phyloP scores from a whole-genome alignment of 2,113 vertebrate species.

The Physeter macrocephalus region DNA sequence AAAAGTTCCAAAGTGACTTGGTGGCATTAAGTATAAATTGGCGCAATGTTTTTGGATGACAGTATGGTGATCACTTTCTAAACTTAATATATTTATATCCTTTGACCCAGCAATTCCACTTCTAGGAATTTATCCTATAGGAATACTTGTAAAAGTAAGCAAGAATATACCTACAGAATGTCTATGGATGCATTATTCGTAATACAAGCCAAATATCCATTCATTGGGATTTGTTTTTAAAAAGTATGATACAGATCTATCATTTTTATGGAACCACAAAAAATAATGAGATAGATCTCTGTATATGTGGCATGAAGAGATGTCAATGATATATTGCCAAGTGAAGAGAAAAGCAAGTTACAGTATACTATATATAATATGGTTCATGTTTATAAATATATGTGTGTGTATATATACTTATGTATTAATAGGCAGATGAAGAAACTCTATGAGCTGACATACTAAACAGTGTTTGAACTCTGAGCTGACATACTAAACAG shows the following conservation, averaged over 20 bases:
- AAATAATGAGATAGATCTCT: neutral
- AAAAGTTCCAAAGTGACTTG: neutral
- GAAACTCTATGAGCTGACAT: neutral
- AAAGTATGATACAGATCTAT: neutral
- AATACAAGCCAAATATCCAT: neutral
- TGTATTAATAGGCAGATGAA: neutral
- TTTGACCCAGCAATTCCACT: neutral
- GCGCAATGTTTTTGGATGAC: neutral
- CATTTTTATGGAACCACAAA: neutral
- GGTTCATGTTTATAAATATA: neutral
- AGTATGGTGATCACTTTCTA: neutral
- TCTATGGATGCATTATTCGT: neutral
- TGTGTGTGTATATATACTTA: neutral
- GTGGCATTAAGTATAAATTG: neutral
- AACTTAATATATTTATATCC: neutral
- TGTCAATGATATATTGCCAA: neutral
- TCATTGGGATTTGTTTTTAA: neutral
- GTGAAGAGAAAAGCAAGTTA: neutral
- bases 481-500: neutral
- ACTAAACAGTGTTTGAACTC: neutral
- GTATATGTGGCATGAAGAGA: neutral
- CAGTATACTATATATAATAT: neutral
- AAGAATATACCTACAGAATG: neutral
- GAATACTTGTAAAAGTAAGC: neutral
- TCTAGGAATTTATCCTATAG: neutral